phyloP scores from a whole-genome alignment of 2,888 invertebrate species.

The Eupeodes luniger region DNA sequence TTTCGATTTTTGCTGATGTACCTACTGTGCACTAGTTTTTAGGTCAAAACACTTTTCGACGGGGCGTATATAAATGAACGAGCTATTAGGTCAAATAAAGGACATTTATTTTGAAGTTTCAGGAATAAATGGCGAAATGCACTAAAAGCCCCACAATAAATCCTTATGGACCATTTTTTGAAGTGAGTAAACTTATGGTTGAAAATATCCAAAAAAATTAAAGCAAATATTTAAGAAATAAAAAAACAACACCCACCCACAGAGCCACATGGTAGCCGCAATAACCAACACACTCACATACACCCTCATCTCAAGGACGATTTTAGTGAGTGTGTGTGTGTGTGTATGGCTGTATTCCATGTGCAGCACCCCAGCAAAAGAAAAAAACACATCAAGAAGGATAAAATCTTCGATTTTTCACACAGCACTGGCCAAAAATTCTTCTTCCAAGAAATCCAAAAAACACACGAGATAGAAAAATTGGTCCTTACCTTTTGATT shows the following conservation, averaged over 20 bases:
- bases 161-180: constrained; percentile 29
- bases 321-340: not conserved
- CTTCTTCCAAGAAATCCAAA: not conserved
- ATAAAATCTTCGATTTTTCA: constrained; percentile 71
- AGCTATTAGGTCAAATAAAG: not conserved
- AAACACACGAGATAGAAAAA: not conserved
- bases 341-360: not conserved
- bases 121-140: too few relatives aligned
- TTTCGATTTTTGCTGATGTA: constrained; percentile 35
- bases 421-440: constrained; percentile 37
- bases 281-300: constrained; percentile 16
- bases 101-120: not conserved
- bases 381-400: constrained; percentile 13
- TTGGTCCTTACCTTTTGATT: constrained; percentile 79
- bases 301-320: constrained; percentile 59
- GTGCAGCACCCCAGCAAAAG: not conserved
- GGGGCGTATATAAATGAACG: too few relatives aligned
- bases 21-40: not conserved
- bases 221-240: not conserved
- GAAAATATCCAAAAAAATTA: not conserved
- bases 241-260: constrained; percentile 1
- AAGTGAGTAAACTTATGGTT: constrained; percentile 45
- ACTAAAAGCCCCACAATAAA: constrained; percentile 22
- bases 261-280: constrained; percentile 43
- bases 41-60: constrained; percentile 19